Evolutionary conservation across 2,888 invertebrate species (phyloP), one percentile per base, ranked within the genome.

Genomic region (Macrophya annulata): DNA sequence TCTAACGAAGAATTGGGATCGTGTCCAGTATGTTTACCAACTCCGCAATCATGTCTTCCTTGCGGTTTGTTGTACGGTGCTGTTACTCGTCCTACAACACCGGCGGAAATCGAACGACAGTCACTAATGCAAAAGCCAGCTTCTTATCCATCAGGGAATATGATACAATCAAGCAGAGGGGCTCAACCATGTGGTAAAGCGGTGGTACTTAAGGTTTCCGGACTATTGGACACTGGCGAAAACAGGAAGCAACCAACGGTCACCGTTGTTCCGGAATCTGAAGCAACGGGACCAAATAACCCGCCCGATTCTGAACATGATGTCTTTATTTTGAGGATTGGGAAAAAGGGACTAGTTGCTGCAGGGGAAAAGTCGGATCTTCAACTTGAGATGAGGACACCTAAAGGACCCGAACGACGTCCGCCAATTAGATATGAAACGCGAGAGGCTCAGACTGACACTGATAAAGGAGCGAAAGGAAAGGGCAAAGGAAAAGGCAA

Each of bases 301-400:
- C 15, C 77, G 0, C 40, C 95, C 0, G 96, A 97, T 89, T 96
- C 96, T 0, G 95, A 96, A 82, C 96, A 96, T 89, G 97, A 97
- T 88, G 95, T 96, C 0, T 97, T 97, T 88, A 94, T 97, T 5
- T 93, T 97, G 76, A 95, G 96, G 89, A 96, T 97, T 85, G 97
- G 97, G 1, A 97, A 97, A 90, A 97, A 97, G 90, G 95, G 96
- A 0, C 88, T 93, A 0, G 96, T 96, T 51, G 96, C 96, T 0
- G 95, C 95, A 71, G 96, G 96, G 86, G 97, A 97, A 93, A 96
- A 96, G 91, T 95, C 95, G 83, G 96, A 95, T 83, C 94, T 96
- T 92, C 95, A 97, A 94, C 94, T 97, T 88, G 97, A 97, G 89
- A 92, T 97, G 90, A 95, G 96, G 83, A 97, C 97, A 0, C 97